Evolutionary conservation across 1,140 invertebrate species (phyloP).

Genomic region (Cyrtorhinus lividipennis): DNA sequence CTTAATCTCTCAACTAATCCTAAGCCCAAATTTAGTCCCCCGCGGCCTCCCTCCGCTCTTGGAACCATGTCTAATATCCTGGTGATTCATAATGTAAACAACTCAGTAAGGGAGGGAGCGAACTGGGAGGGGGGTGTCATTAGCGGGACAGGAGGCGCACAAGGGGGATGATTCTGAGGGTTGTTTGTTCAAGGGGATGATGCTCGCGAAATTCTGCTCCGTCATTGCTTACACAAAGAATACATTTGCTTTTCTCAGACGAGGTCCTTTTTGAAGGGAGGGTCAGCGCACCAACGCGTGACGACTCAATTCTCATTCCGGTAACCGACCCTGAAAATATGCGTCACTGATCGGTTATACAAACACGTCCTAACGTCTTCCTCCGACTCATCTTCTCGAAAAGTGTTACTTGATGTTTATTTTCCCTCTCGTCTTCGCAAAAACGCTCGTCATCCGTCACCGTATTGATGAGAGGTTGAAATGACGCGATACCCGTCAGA

Average conservation of each 20-base stretch:
- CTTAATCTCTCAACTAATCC: constrained; percentile 6
- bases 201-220: not conserved
- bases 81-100: constrained; percentile 20
- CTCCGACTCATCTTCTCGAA: too few species aligned
- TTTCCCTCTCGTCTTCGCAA: too few species aligned
- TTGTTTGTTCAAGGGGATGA: constrained; percentile 15
- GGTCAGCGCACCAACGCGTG: not conserved
- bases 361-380: too few species aligned
- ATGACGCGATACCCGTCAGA: too few species aligned
- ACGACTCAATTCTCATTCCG: constrained; percentile 6
- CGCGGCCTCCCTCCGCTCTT: not conserved
- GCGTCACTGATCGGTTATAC: not conserved
- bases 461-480: too few species aligned
- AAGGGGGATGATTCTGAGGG: constrained; percentile 11
- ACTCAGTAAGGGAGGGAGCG: not conserved
- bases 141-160: constrained; percentile 18
- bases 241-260: constrained; percentile 14
- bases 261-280: not conserved
- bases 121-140: constrained; percentile 2
- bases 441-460: too few species aligned
- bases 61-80: constrained; percentile 8
- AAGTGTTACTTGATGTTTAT: too few species aligned
- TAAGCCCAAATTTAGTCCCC: not conserved
- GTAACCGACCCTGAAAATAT: not conserved
- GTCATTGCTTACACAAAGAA: constrained; percentile 19